phyloP scores from a whole-genome alignment of 2,888 invertebrate species.

The Polydrusus pterygomalis region DNA sequence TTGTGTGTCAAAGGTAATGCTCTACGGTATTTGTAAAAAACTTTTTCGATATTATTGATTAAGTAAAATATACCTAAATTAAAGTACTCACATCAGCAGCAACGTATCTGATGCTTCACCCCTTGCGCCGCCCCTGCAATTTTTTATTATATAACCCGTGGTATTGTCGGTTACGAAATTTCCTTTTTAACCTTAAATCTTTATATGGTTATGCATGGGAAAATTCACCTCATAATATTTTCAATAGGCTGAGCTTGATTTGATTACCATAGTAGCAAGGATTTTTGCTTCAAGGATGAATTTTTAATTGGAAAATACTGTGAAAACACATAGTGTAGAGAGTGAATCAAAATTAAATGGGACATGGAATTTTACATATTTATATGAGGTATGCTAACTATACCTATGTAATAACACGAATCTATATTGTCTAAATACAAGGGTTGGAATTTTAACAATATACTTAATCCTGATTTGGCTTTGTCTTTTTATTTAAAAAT shows the following conservation, averaged over 20 bases:
- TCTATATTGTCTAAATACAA: too few species aligned
- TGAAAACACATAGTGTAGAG: slow-evolving; percentile 8
- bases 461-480: too few species aligned
- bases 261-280: slow-evolving; percentile 29
- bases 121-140: not conserved
- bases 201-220: slow-evolving; percentile 16
- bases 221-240: slow-evolving; percentile 25
- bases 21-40: too few species aligned
- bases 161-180: not conserved
- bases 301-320: slow-evolving; percentile 16
- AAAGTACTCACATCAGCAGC: too few species aligned
- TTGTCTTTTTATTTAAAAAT: too few species aligned
- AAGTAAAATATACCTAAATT: too few species aligned
- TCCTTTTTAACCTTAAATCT: slow-evolving; percentile 10
- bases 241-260: slow-evolving; percentile 4
- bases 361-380: not conserved
- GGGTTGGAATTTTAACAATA: too few species aligned
- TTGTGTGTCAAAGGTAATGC: too few species aligned
- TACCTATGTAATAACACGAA: too few species aligned
- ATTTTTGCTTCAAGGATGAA: slow-evolving; percentile 34
- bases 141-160: slow-evolving; percentile 1
- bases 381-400: too few species aligned
- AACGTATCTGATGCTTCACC: too few species aligned
- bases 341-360: not conserved
- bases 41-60: too few species aligned